Evolutionary conservation across 2,113 vertebrate species (phyloP), one percentile per base, ranked within the genome.

Genomic region (Silurus asotus): DNA sequence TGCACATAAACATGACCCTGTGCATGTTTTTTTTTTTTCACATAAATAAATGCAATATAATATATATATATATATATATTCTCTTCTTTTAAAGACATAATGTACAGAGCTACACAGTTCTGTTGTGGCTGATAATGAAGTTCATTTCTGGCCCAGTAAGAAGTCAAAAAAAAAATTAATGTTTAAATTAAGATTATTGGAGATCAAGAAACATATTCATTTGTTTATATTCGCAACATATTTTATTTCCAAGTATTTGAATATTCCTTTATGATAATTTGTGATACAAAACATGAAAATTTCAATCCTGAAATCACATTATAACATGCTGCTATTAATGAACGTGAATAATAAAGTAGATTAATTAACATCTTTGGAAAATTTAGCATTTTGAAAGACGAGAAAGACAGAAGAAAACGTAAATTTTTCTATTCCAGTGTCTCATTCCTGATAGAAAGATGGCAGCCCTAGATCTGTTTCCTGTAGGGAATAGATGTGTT

Each of bases 401-500:
- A 51, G 20, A 81, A 49, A n/a, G 37, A 51, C 20, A 53, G 61
- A 64, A 53, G 61, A 65, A 65, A 65, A 17, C 61, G 0, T 51
- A 23, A 8, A 20, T 14, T 77, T n/a, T 76, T 48, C n/a, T 15
- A 45, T 5, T n/a, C 77, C 25, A 69, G 64, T 37, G 64, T 81
- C 10, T 61, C 28, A 61, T 81, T 59, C 78, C 62, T 72, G 6
- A 23, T 79, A 64, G 64, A 70, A 45, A 10, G 64, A 70, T 9
- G 20, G 51, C 49, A 28, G 77, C 37, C 2, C 28, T 84, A 51
- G 45, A 65, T 61, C 64, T 13, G 28, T 86, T 48, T 49, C 64
- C 77, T 61, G 65, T 72, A 23, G 56, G 25, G 82, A 58, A 49
- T 53, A 28, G 76, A 64, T 84, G n/a, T 87, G 85, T 89, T 89